Percentiles rank a stretch among this genome's conserved stretches.
Conservation (phyloP, 2,113 vertebrate genomes). For the Cinclus mexicanus region DNA sequence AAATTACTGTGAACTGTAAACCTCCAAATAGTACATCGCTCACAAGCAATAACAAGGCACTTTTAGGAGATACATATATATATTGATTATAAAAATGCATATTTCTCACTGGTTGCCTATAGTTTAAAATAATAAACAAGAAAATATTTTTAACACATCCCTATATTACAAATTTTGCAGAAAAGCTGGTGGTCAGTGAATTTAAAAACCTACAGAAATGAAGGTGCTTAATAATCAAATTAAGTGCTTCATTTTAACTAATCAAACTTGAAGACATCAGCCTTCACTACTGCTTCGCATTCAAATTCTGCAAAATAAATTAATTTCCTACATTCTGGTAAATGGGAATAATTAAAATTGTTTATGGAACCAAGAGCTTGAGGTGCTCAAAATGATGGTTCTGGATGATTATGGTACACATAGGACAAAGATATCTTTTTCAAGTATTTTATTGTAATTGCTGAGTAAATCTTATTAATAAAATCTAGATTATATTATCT, state of each 20-base stretch:
- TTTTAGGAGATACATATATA: not conserved
- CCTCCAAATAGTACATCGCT: not conserved
- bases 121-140: not conserved
- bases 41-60: not conserved
- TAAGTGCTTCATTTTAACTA: not conserved
- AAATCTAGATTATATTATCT: not conserved
- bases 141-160: not conserved
- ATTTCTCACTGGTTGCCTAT: not conserved
- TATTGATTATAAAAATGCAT: not conserved
- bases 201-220: not conserved
- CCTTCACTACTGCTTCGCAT: not conserved
- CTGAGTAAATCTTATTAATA: not conserved
- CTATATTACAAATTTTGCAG: not conserved
- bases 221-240: not conserved
- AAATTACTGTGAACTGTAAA: not conserved
- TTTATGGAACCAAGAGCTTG: not conserved
- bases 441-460: not conserved
- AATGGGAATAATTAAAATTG: not conserved
- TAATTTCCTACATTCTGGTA: not conserved
- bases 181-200: not conserved
- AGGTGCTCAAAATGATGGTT: not conserved
- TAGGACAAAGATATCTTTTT: not conserved
- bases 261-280: not conserved
- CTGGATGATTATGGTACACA: not conserved
- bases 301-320: not conserved